Base-by-base conservation (phyloP, 1,140 invertebrate species). In the Drosophila elegans region DNA sequence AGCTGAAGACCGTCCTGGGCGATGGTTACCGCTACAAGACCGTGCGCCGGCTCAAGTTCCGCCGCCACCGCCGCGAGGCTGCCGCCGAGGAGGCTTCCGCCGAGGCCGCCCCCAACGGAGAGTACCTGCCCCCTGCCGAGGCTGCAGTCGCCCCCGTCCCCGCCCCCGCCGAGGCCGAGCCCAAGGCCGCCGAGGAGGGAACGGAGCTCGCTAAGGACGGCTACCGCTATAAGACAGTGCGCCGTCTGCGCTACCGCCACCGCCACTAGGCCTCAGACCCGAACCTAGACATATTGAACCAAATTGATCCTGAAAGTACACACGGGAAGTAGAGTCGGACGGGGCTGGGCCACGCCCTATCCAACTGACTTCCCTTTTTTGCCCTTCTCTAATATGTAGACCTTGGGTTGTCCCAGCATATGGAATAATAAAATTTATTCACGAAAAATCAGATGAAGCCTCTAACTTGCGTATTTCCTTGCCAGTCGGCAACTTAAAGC, bases 211-310 rank as follows among this genome's bases (percentile, higher is more conserved):
- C 73, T 46, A 75, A 82, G 62, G 90, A 91, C 68, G 90, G 90
- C 11, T 91, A 91, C 55, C 90, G 90, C 39, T 91, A 91, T 71
- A 91, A 91, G 72, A 90, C 86, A 42, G 83, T 91, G 25, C 90
- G 90, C 45, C 71, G 90, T 51, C 66, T 91, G 29, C 84, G 83
- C 55, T 91, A 89, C 53, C 90, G 90, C 71, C 69, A 81, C 51
- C 90, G 86, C 27, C 83, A 91, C 68, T 91, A 90, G 71, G 73
- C 53, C 32, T 25, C 5, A 6, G 39, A 39, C 10, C n/a, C 64
- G 49, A 64, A 67, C 57, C 55, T 79, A 69, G 67, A 56, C 59
- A 52, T 45, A 83, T 89, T 89, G 84, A 89, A 78, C 77, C 84
- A 89, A 84, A 89, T 89, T 89, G 84, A 89, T 84, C 84, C 84